phyloP scores from a whole-genome alignment of 1,140 invertebrate genomes.

The Lordiphosa stackelbergi region DNA sequence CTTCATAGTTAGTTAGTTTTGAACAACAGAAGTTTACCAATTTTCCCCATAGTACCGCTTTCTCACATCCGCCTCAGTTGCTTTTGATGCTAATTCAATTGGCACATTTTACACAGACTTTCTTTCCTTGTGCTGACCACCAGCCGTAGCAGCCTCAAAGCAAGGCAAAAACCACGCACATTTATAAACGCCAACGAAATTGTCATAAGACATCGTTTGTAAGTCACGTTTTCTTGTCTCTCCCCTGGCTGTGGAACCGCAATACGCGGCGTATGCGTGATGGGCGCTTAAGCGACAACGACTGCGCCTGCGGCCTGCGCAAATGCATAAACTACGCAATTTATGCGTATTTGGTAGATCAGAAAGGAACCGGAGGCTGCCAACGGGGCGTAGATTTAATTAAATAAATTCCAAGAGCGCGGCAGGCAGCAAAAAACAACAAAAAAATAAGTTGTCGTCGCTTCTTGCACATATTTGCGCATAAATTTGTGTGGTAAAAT shows the following conservation, averaged over 20 bases:
- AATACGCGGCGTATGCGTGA: constrained; percentile 51
- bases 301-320: constrained; percentile 22
- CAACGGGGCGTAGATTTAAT: constrained; percentile 75
- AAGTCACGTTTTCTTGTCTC: constrained; percentile 9
- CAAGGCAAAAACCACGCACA: constrained; percentile 19
- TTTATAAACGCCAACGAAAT: constrained; percentile 54
- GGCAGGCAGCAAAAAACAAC: constrained; percentile 29
- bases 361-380: constrained; percentile 34
- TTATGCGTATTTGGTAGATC: constrained; percentile 60
- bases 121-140: constrained; percentile 11
- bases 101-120: constrained; percentile 14
- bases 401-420: constrained; percentile 72
- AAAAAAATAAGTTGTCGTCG: constrained; percentile 35
- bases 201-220: constrained; percentile 50
- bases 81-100: constrained; percentile 42
- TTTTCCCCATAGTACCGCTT: too few relatives aligned
- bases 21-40: too few relatives aligned
- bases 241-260: constrained; percentile 16
- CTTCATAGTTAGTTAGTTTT: too few relatives aligned
- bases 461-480: constrained; percentile 46
- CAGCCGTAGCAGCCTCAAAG: not conserved
- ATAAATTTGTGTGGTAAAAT: constrained; percentile 49
- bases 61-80: constrained; percentile 9
- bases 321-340: constrained; percentile 67
- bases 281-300: constrained; percentile 32